A percentile compares a stretch with the other conserved stretches of the same genome.
Evolutionary conservation across 2,113 vertebrate genomes (phyloP).

Genomic region (Penelope pileata): DNA sequence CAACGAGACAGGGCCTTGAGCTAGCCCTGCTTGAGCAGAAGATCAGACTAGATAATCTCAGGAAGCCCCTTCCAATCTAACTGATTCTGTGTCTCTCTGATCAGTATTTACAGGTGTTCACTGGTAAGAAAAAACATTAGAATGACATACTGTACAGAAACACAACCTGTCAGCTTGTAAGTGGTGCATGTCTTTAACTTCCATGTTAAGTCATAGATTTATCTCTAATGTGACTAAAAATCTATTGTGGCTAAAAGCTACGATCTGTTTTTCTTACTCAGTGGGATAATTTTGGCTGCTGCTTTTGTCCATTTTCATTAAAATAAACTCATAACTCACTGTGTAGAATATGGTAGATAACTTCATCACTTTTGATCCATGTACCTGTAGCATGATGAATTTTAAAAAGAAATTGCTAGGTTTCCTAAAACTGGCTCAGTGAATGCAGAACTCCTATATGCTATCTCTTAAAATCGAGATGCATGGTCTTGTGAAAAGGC

Average conservation of each 20-base stretch:
- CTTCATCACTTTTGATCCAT: background rate
- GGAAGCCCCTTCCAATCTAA: background rate
- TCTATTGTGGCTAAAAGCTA: background rate
- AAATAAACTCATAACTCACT: background rate
- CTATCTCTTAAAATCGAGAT: background rate
- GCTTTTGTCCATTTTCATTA: background rate
- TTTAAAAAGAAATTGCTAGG: background rate
- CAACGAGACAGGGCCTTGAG: background rate
- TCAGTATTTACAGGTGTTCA: background rate
- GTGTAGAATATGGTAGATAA: background rate
- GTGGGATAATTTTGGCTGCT: background rate
- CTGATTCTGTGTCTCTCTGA: background rate
- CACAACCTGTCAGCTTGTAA: background rate
- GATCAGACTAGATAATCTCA: background rate
- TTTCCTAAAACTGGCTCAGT: background rate
- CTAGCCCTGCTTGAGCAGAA: background rate
- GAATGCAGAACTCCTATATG: background rate
- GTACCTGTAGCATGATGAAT: background rate
- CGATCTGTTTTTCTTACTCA: background rate
- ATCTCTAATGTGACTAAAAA: background rate
- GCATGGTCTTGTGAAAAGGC: background rate
- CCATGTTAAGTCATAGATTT: background rate
- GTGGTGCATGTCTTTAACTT: background rate
- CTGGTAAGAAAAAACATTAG: background rate
- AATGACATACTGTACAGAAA: background rate